These are phyloP conservation scores for Neuroterus valhalla DNA, from an alignment of 1,140 invertebrate genomes.

Conservation along the genomic window DNA sequence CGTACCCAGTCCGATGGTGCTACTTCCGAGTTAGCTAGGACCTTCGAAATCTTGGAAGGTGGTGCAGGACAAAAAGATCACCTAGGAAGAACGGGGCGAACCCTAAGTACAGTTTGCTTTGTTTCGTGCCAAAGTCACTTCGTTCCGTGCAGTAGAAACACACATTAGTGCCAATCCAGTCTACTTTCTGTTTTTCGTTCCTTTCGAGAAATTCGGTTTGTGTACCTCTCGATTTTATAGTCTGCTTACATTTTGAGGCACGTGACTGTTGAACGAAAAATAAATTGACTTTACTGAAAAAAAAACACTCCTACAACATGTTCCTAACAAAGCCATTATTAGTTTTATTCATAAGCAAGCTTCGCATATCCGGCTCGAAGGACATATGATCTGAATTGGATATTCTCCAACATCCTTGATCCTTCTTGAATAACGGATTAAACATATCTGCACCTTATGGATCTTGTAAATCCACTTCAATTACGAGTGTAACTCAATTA, in stretches of 20 bases:
- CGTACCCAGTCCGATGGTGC: neutral
- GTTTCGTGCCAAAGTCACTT: conserved; percentile 29
- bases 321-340: neutral
- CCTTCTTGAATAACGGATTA: no score
- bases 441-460: no score
- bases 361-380: no score
- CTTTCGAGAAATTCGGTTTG: conserved; percentile 4
- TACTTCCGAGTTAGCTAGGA: conserved; percentile 9
- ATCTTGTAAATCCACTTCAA: no score
- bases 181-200: neutral
- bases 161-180: neutral
- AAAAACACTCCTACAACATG: neutral
- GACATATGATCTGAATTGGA: no score
- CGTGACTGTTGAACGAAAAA: conserved; percentile 1
- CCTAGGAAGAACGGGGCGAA: neutral
- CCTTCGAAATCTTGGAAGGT: conserved; percentile 24
- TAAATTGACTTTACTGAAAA: neutral
- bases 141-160: neutral
- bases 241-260: neutral
- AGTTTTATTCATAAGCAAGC: no score
- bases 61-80: conserved; percentile 22
- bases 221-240: conserved; percentile 3
- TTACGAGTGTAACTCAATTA: neutral
- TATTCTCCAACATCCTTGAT: no score
- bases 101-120: conserved; percentile 7